phyloP scores from a whole-genome alignment of 2,888 invertebrate genomes.

The Cordylochernes scorpioides region DNA sequence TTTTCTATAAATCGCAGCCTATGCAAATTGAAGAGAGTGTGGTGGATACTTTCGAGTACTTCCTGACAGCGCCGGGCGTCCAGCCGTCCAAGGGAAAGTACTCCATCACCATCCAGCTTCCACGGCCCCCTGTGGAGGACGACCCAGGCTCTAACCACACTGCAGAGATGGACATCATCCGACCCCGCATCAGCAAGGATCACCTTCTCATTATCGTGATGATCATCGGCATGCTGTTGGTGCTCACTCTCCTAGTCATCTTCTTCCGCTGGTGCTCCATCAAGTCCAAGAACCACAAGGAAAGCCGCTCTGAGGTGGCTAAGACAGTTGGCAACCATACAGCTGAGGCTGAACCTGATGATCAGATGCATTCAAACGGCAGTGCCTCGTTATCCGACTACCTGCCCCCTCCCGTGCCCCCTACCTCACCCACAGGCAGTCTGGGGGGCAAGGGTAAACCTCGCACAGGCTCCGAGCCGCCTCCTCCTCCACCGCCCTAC shows the following conservation, averaged over 20 bases:
- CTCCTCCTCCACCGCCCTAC: constrained; percentile 10
- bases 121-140: constrained; percentile 1
- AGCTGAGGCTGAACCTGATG: constrained; percentile 13
- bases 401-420: constrained; percentile 48
- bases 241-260: constrained; percentile 28
- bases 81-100: constrained; percentile 55
- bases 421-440: constrained; percentile 33
- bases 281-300: constrained; percentile 4
- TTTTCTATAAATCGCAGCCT: constrained; percentile 20
- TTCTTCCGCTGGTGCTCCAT: constrained; percentile 24
- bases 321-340: constrained; percentile 10
- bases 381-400: constrained; percentile 22
- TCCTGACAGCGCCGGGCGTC: constrained; percentile 49
- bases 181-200: constrained; percentile 33
- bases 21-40: constrained; percentile 19
- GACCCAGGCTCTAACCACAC: constrained; percentile 1
- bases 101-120: constrained; percentile 28
- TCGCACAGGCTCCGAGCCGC: constrained; percentile 20
- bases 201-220: constrained; percentile 34
- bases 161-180: constrained; percentile 2
- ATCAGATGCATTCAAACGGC: constrained; percentile 9
- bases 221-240: constrained; percentile 29
- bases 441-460: constrained; percentile 9
- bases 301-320: constrained; percentile 1
- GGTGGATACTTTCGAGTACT: constrained; percentile 44